Evolutionary conservation across 2,888 invertebrate species (phyloP).

Genomic region (Mesorhabditis belari): DNA sequence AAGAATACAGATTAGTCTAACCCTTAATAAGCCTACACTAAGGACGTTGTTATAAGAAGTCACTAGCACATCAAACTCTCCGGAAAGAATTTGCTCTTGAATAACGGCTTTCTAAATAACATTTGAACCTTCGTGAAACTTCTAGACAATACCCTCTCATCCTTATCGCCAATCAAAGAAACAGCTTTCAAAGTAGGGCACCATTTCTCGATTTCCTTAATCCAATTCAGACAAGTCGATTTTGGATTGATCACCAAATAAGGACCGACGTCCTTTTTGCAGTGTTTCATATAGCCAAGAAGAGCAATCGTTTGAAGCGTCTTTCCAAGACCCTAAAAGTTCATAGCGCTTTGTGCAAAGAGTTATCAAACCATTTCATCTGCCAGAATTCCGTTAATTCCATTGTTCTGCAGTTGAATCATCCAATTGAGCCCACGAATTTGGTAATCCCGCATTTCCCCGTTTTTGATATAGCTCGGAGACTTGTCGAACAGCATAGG

Average conservation of each 20-base stretch:
- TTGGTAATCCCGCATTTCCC: constrained; percentile 84
- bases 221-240: constrained; percentile 99
- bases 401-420: constrained; percentile 87
- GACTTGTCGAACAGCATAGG: constrained; percentile 83
- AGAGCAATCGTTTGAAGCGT: constrained; percentile 73
- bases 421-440: constrained; percentile 95
- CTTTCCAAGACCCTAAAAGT: neutral
- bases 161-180: constrained; percentile 92
- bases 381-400: constrained; percentile 81
- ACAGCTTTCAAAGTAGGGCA: constrained; percentile 97
- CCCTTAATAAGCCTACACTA: constrained; percentile 99
- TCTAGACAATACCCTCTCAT: constrained; percentile 67
- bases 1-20: constrained; percentile 89
- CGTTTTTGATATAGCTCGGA: constrained; percentile 67
- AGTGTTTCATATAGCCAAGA: constrained; percentile 84
- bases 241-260: constrained; percentile 97
- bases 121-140: neutral
- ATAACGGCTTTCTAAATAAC: constrained; percentile 71
- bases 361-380: constrained; percentile 47
- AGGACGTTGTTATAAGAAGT: constrained; percentile 73
- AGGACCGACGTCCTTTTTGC: constrained; percentile 89
- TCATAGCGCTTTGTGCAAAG: constrained; percentile 73
- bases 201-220: constrained; percentile 99
- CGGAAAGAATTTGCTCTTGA: constrained; percentile 79
- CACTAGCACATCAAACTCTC: constrained; percentile 95